Conservation (phyloP, 2,797 vertebrate genomes). For the Chiloscyllium punctatum region DNA sequence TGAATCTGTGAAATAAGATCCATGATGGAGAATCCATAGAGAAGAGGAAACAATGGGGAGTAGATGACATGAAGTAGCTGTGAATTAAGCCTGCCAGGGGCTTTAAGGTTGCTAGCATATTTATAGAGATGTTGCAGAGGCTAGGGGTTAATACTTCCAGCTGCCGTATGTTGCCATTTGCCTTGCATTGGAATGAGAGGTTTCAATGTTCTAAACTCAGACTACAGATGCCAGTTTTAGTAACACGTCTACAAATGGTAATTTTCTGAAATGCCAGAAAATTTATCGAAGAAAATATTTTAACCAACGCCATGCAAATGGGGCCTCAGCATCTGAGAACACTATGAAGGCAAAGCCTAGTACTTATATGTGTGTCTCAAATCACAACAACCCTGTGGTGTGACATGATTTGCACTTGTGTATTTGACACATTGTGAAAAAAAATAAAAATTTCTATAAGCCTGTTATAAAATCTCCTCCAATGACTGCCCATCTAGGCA, state of each 20-base stretch:
- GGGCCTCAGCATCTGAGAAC: neutral
- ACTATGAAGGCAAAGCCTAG: neutral
- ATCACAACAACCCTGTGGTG: neutral
- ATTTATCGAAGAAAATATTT: neutral
- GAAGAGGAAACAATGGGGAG: neutral
- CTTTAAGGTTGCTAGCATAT: neutral
- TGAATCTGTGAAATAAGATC: neutral
- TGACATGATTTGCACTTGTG: slow-evolving; percentile 17
- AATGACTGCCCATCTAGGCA: slow-evolving; percentile 32
- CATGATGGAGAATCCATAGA: neutral
- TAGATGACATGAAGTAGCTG: neutral
- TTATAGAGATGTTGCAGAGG: slow-evolving; percentile 9
- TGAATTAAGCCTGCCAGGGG: neutral
- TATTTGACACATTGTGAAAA: neutral
- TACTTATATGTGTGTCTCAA: neutral
- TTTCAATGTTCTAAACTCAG: neutral
- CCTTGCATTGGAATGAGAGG: neutral
- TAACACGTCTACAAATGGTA: neutral
- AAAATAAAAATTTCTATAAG: slow-evolving; percentile 14
- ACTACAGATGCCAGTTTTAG: neutral
- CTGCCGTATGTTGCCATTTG: neutral
- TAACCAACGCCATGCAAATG: neutral
- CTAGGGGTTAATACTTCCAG: neutral
- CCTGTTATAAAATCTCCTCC: slow-evolving; percentile 24
- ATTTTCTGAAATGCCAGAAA: slow-evolving; percentile 3